These are phyloP conservation scores for Cotesia glomerata DNA, from an alignment of 1,140 invertebrate genomes.

Conservation along the genomic window DNA sequence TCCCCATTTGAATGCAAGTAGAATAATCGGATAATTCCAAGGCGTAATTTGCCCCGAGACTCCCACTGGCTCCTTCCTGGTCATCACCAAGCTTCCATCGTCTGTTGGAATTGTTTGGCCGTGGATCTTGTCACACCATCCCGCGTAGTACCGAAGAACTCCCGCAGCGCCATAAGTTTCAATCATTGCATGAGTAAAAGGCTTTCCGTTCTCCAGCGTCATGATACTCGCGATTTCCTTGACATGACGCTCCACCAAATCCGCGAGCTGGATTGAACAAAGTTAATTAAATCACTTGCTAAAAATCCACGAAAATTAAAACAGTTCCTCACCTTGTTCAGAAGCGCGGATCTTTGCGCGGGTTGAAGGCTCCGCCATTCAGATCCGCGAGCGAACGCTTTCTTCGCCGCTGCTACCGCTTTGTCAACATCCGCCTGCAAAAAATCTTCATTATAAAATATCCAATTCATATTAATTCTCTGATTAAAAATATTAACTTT, in stretches of 20 bases:
- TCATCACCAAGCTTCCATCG: constrained; percentile 64
- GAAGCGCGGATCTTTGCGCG: constrained; percentile 68
- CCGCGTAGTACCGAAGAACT: constrained; percentile 84
- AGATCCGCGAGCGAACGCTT: constrained; percentile 66
- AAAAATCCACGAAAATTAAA: not conserved
- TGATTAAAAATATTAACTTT: too few relatives aligned
- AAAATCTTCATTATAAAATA: too few relatives aligned
- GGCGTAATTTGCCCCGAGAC: constrained; percentile 90
- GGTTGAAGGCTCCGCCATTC: constrained; percentile 77
- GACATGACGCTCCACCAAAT: constrained; percentile 76
- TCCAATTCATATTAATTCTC: too few relatives aligned
- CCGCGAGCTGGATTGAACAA: constrained; percentile 67
- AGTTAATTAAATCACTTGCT: not conserved
- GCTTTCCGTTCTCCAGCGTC: constrained; percentile 89
- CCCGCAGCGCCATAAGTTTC: constrained; percentile 70
- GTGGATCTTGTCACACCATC: constrained; percentile 90
- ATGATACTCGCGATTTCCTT: constrained; percentile 78
- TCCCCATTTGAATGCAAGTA: constrained; percentile 83
- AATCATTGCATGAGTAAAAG: constrained; percentile 67
- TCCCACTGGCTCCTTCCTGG: constrained; percentile 83
- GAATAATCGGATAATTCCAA: constrained; percentile 92
- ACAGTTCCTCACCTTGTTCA: constrained; percentile 55
- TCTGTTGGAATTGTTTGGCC: constrained; percentile 84
- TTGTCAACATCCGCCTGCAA: constrained; percentile 62
- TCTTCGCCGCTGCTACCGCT: constrained; percentile 66